phyloP scores from a whole-genome alignment of 2,113 vertebrate genomes.

The Serinus canaria region DNA sequence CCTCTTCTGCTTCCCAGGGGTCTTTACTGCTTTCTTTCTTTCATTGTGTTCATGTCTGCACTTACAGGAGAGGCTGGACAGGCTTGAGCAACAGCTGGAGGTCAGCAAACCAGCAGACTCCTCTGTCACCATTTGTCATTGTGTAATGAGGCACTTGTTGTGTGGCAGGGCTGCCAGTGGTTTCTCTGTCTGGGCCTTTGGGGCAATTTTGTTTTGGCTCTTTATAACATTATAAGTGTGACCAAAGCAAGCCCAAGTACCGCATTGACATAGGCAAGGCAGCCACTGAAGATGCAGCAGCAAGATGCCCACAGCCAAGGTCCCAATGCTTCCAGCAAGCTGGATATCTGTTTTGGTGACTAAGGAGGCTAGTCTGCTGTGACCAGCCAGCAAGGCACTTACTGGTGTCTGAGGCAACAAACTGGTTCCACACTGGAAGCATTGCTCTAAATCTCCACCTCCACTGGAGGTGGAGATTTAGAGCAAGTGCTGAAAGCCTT shows the following conservation, averaged over 20 bases:
- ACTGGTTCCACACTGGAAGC: background rate
- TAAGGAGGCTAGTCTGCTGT: background rate
- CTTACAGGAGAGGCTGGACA: background rate
- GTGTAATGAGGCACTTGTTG: background rate
- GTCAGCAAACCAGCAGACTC: background rate
- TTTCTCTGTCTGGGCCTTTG: background rate
- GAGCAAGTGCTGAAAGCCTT: background rate
- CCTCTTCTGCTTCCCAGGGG: background rate
- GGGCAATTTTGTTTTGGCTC: background rate
- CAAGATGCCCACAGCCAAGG: background rate
- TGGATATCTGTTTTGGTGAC: background rate
- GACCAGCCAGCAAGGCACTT: background rate
- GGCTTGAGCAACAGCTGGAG: background rate
- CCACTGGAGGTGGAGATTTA: background rate
- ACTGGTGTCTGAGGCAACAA: background rate
- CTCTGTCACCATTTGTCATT: background rate
- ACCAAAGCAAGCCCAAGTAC: background rate
- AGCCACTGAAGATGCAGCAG: background rate
- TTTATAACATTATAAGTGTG: background rate
- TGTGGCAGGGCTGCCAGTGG: background rate
- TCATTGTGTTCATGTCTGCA: fast-evolving
- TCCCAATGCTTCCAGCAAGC: background rate
- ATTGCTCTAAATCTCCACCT: too few species aligned
- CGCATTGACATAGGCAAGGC: fast-evolving
- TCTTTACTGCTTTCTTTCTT: background rate